These are phyloP conservation scores for Brevimyrus niger DNA, from an alignment of 2,113 vertebrate species.

Conservation along the genomic window DNA sequence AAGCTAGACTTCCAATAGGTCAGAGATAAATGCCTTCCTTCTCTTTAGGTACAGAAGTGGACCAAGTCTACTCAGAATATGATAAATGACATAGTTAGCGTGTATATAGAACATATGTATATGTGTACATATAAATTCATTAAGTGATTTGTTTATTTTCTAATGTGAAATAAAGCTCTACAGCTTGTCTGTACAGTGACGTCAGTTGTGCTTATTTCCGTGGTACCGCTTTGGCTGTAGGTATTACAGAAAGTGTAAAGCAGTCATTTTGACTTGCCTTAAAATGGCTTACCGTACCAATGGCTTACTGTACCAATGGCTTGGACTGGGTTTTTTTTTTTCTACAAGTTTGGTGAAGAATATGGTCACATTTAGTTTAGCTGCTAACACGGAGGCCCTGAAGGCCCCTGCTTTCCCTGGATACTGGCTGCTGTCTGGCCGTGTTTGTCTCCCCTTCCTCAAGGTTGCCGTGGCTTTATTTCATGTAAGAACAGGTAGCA, in stretches of 20 bases:
- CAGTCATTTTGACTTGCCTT: background rate
- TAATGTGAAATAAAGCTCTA: constrained; percentile 3
- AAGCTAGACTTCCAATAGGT: background rate
- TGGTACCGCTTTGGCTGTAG: background rate
- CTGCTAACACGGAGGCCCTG: background rate
- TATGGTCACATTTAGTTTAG: background rate
- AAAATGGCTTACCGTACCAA: background rate
- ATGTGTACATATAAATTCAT: constrained; percentile 26
- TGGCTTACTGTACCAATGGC: background rate
- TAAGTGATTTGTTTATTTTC: constrained; percentile 15
- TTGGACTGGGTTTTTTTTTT: too few relatives aligned
- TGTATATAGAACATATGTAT: constrained; percentile 34
- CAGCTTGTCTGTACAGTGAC: background rate
- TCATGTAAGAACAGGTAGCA: background rate
- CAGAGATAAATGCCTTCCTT: background rate
- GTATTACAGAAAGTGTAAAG: background rate
- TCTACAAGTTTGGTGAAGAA: background rate
- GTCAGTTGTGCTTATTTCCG: background rate
- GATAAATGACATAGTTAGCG: background rate
- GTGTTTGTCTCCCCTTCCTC: background rate
- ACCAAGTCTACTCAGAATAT: background rate
- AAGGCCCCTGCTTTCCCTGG: background rate
- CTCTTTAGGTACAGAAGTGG: background rate
- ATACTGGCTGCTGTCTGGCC: background rate
- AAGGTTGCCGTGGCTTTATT: background rate